phyloP scores from a whole-genome alignment of 2,888 invertebrate genomes.

The Endomychus coccineus region DNA sequence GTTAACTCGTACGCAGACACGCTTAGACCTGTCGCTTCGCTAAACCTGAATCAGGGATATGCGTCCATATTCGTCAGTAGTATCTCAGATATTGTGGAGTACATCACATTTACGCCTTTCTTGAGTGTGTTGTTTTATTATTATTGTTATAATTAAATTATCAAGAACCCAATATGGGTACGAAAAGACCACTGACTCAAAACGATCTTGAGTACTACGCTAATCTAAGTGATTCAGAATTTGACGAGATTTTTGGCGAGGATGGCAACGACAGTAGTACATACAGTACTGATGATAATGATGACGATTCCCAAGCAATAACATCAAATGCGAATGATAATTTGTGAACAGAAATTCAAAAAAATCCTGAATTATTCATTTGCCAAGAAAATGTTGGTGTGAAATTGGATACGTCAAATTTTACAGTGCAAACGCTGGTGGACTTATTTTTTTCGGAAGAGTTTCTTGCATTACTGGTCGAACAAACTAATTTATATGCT shows the following conservation, averaged over 20 bases:
- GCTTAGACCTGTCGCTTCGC: too few species aligned
- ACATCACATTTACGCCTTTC: slow-evolving; percentile 22
- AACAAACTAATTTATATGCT: slow-evolving; percentile 26
- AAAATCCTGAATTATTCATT: slow-evolving; percentile 24
- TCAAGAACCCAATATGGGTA: slow-evolving; percentile 21
- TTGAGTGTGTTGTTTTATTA: slow-evolving; percentile 19
- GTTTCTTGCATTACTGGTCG: slow-evolving; percentile 23
- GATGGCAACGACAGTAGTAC: slow-evolving; percentile 21
- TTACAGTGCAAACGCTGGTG: slow-evolving; percentile 20
- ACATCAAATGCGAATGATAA: slow-evolving; percentile 23
- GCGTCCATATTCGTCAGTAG: slow-evolving; percentile 16
- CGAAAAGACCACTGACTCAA: slow-evolving; percentile 23
- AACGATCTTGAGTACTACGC: slow-evolving; percentile 23
- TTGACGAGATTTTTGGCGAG: slow-evolving; percentile 19
- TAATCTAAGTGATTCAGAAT: slow-evolving; percentile 24
- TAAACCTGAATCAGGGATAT: slow-evolving; percentile 13
- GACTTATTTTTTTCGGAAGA: slow-evolving; percentile 22
- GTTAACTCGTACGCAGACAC: slow-evolving; percentile 21
- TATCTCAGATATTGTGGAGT: slow-evolving; percentile 21
- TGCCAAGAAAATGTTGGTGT: slow-evolving; percentile 25
- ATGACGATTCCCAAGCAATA: slow-evolving; percentile 22
- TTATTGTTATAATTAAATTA: too few species aligned
- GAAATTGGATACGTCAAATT: slow-evolving; percentile 23
- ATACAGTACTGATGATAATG: slow-evolving; percentile 14
- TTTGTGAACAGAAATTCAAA: slow-evolving; percentile 21